These are phyloP conservation scores for Cerceris ruficornis DNA, from an alignment of 2,888 invertebrate genomes.

Conservation along the genomic window DNA sequence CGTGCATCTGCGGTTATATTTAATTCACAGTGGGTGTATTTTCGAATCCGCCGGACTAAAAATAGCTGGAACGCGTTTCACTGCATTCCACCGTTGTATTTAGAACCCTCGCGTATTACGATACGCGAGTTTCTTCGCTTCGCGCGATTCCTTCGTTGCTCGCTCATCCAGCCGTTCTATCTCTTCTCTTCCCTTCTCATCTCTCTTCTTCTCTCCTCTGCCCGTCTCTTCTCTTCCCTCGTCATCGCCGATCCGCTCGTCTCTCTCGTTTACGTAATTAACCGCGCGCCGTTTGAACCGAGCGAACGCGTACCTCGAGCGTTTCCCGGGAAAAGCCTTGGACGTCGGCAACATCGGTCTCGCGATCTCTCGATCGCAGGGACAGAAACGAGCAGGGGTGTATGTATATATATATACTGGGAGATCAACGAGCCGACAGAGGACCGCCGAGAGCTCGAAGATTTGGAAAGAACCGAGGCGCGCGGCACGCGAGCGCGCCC, in stretches of 20 bases:
- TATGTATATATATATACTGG: too few species aligned
- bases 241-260: too few species aligned
- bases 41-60: constrained; percentile 67
- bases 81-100: constrained; percentile 72
- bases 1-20: constrained; percentile 67
- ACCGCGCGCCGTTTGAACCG: too few species aligned
- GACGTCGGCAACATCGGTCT: too few species aligned
- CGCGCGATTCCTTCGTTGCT: constrained; percentile 5
- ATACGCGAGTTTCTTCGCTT: constrained; percentile 31
- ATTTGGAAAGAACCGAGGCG: not conserved
- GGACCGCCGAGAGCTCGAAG: not conserved
- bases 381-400: too few species aligned
- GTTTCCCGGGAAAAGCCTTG: too few species aligned
- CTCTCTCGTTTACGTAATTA: too few species aligned
- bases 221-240: too few species aligned
- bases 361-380: too few species aligned
- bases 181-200: constrained; percentile 4
- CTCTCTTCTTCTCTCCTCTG: not conserved
- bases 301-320: too few species aligned
- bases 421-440: too few species aligned
- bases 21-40: constrained; percentile 70
- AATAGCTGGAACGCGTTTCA: constrained; percentile 67
- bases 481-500: not conserved
- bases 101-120: constrained; percentile 54
- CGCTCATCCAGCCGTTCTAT: not conserved